Percentiles rank a stretch among this genome's conserved stretches.
Evolutionary conservation across 2,888 invertebrate genomes (phyloP).

Genomic region (Ethmia dodecea): DNA sequence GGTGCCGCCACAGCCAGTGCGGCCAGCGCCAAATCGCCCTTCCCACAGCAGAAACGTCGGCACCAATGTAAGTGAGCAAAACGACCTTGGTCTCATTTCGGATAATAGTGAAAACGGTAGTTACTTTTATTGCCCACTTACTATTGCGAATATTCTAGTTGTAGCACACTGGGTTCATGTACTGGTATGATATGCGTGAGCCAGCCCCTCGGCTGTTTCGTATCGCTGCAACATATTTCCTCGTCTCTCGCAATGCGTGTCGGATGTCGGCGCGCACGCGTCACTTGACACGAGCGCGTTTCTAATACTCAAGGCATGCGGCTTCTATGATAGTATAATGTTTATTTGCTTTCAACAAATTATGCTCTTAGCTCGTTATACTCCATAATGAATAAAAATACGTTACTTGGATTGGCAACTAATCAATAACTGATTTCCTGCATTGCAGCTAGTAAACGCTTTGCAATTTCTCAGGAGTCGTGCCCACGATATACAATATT

Average conservation of each 20-base stretch:
- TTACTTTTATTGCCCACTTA: no score
- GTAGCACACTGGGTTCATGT: conserved; percentile 35
- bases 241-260: conserved; percentile 60
- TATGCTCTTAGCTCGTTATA: no score
- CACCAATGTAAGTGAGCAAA: conserved; percentile 55
- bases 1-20: conserved; percentile 64
- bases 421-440: background rate
- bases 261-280: conserved; percentile 52
- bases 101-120: conserved; percentile 6
- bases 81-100: no score
- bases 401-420: no score
- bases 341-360: no score
- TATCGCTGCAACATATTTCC: conserved; percentile 50
- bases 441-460: no score
- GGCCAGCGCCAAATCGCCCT: conserved; percentile 61
- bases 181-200: conserved; percentile 42
- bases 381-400: no score
- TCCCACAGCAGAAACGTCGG: conserved; percentile 48
- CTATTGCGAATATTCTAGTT: no score
- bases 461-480: conserved; percentile 7
- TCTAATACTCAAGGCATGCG: conserved; percentile 26
- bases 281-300: conserved; percentile 52
- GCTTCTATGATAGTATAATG: conserved; percentile 15
- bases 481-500: background rate
- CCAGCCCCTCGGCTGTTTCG: conserved; percentile 32